Evolutionary conservation across 2,888 invertebrate genomes (phyloP).

Genomic region (Ichneumoninae sp.): DNA sequence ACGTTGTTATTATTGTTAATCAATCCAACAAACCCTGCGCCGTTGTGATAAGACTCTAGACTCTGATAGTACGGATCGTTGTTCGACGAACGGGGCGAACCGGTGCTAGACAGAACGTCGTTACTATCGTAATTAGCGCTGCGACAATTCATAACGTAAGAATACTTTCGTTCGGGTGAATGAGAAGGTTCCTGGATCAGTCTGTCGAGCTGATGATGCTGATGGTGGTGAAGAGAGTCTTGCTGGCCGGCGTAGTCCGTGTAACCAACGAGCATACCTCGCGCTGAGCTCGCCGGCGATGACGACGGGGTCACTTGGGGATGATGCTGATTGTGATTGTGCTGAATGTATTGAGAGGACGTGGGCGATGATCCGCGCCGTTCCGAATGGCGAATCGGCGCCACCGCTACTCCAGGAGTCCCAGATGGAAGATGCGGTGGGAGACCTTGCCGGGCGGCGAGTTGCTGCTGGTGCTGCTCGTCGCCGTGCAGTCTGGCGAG

Average conservation of each 20-base stretch:
- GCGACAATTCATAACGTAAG: conserved; percentile 47
- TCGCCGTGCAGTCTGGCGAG: conserved; percentile 84
- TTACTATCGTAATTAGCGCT: conserved; percentile 45
- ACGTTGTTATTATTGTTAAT: conserved; percentile 27
- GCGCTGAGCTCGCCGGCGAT: conserved; percentile 42
- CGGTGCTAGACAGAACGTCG: conserved; percentile 8
- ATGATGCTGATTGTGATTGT: conserved; percentile 60
- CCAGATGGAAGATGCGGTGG: conserved; percentile 73
- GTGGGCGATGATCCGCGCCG: conserved; percentile 80
- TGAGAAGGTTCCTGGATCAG: conserved; percentile 36
- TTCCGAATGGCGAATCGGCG: conserved; percentile 48
- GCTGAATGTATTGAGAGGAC: conserved; percentile 85
- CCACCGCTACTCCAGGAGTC: conserved; percentile 49
- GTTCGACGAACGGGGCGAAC: conserved; percentile 30
- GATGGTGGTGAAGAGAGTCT: conserved; percentile 26
- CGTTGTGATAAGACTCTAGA: conserved; percentile 55
- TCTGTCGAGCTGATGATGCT: conserved; percentile 51
- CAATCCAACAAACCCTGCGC: conserved; percentile 22
- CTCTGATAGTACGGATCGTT: conserved; percentile 57
- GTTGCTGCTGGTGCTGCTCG: conserved; percentile 79
- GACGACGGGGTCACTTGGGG: conserved; percentile 55
- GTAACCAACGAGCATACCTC: conserved; percentile 63
- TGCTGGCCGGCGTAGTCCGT: conserved; percentile 68
- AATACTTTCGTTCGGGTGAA: conserved; percentile 58
- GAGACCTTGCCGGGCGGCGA: conserved; percentile 67